These are phyloP conservation scores for Petrocephalus sullivani DNA, from an alignment of 2,797 vertebrate genomes.

Conservation along the genomic window DNA sequence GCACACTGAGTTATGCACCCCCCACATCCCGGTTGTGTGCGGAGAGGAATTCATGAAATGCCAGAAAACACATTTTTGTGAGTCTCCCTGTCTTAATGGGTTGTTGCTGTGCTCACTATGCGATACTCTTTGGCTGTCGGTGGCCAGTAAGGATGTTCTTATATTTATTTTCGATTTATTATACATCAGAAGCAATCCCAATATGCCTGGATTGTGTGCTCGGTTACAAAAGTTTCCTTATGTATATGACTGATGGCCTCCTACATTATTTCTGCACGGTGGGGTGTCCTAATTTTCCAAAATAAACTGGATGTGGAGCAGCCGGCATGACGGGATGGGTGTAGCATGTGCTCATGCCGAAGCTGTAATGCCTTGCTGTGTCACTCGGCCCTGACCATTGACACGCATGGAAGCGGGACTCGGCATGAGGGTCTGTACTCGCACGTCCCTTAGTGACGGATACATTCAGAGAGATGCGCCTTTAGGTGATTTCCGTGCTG, in stretches of 20 bases:
- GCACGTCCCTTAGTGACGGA: neutral
- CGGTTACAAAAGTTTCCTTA: neutral
- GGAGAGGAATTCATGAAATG: neutral
- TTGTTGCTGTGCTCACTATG: neutral
- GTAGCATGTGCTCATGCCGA: neutral
- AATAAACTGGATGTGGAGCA: slow-evolving; percentile 1
- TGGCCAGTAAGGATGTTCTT: neutral
- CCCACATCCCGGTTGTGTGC: neutral
- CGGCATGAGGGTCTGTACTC: neutral
- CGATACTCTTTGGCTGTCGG: neutral
- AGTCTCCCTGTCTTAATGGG: neutral
- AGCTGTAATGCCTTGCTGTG: neutral
- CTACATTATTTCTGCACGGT: neutral
- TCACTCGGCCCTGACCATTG: neutral
- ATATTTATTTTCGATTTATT: neutral
- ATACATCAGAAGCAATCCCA: neutral
- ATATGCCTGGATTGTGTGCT: neutral
- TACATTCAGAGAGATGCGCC: neutral
- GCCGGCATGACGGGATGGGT: neutral
- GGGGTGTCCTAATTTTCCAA: neutral
- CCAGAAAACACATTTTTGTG: neutral
- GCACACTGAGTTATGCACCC: neutral
- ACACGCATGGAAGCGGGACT: neutral
- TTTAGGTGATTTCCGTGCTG: neutral
- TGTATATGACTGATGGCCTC: neutral